Percentiles rank a stretch among this genome's conserved stretches.
phyloP scores from a whole-genome alignment of 2,797 vertebrate genomes.

The Cottoperca gobio region DNA sequence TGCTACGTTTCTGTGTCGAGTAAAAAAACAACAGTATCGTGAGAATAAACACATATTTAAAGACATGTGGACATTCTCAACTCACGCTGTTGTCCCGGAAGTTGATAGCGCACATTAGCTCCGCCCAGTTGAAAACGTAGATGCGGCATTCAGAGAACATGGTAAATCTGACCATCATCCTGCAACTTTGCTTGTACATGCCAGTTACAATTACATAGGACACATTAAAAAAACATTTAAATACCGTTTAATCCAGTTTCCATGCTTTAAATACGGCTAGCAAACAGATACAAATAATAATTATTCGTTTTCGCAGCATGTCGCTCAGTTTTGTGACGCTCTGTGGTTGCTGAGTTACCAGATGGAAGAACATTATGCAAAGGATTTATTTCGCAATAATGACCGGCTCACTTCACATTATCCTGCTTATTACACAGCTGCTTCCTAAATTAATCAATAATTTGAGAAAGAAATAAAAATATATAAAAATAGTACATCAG shows the following conservation, averaged over 20 bases:
- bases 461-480: too few species aligned
- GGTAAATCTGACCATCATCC: conserved; percentile 8
- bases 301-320: not conserved
- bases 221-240: not conserved
- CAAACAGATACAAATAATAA: not conserved
- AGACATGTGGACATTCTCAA: conserved; percentile 28
- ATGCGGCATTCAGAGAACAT: conserved; percentile 38
- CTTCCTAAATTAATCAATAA: too few species aligned
- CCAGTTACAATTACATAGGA: not conserved
- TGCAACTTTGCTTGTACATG: too few species aligned
- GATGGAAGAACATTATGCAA: too few species aligned
- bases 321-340: not conserved
- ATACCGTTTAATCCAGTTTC: rapidly evolving
- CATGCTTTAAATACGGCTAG: rapidly evolving
- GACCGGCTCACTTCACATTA: too few species aligned
- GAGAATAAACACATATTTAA: not conserved
- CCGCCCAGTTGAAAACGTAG: conserved; percentile 37
- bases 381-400: too few species aligned
- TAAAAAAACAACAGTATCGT: not conserved
- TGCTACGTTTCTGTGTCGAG: too few species aligned
- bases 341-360: not conserved
- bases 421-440: too few species aligned
- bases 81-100: conserved; percentile 82
- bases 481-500: too few species aligned
- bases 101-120: conserved; percentile 27